Evolutionary conservation across 2,797 vertebrate species (phyloP), one percentile per base, ranked within the genome.

Genomic region (Lerista edwardsae): DNA sequence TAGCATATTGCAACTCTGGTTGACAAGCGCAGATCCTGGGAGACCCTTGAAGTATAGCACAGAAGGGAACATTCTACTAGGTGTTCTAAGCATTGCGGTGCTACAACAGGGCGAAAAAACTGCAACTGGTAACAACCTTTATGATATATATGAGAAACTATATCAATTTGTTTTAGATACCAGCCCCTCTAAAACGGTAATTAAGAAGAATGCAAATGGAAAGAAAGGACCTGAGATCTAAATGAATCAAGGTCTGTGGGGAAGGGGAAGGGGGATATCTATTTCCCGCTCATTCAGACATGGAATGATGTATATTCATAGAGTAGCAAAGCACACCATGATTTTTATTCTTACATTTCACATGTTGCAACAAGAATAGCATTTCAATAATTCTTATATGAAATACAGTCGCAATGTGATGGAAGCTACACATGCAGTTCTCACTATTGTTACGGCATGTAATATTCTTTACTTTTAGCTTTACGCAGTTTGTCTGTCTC

Each of bases 161-260:
- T 44, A 92, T 86, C 79, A 83, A 0, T 27, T 29, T 75, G 27
- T 73, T 80, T 17, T 76, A 67, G 86, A 91, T 89, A 78, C 74
- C 8, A 34, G 86, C 89, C 47, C 75, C 36, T 82, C 55, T 85
- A 77, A 82, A 86, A 59, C 68, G 85, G 25, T 81, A 75, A 44
- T 85, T 92, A 83, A 68, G 61, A 74, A 87, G 47, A 61, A n/a
- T 72, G 59, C 67, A 88, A 75, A 73, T 75, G 78, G 82, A 86
- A 92, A 91, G 87, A 78, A 83, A 89, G 80, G 4, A 87, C 69
- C 73, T 84, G 79, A 86, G 86, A 86, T 6, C 61, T 6, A 90
- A 88, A 83, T 81, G 75, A 39, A 86, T 75, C 72, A 82, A 86
- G 62, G 47, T 21, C 6, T 3, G n/a, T 27, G 11, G 29, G 75